Base-by-base conservation (phyloP, 1,140 invertebrate genomes). In the Chrysopa pallens region DNA sequence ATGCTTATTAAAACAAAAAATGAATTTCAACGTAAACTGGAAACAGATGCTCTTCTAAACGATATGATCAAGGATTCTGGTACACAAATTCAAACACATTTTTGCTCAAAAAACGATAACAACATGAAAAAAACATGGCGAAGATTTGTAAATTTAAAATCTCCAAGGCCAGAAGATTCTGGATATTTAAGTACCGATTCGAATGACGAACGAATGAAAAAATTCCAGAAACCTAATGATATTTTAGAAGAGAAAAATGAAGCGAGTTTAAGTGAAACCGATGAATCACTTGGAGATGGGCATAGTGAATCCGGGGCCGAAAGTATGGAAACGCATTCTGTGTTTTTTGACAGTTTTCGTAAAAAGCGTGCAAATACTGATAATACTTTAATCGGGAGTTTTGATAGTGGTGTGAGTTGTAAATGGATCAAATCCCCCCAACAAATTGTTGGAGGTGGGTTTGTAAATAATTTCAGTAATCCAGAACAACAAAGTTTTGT, bases 251-350 rank as follows among this genome's bases (percentile, higher is more conserved):
- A n/a, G n/a, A n/a, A n/a, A n/a, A n/a, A n/a, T n/a, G n/a, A n/a
- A n/a, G n/a, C n/a, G n/a, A 73, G 66, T 46, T 74, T 75, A 48
- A 78, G 73, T 40, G 76, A 78, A 40, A 80, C 80, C 45, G 76
- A 77, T n/a, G 79, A 78, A 49, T 79, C 76, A 17, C 61, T 70
- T 14, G 70, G 74, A 28, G 79, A 83, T 51, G 80, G 78, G 8
- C 73, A 77, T 42, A 84, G 82, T 61, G 83, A 87, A 62, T 85
- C 82, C 36, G 83, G 82, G 2, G 82, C 78, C 6, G 83, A 86
- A 54, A 86, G 82, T 62, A 68, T 85, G 31, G 83, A 82, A 43
- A 86, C 83, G 0, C 80, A 86, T 62, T 84, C 80, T 11, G 80
- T 84, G 4, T 80, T 83, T 50, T 83, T 83, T 50, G 79, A 61